These are phyloP conservation scores for Microcebus tavaratra DNA, from an alignment of 2,113 vertebrate species.

Conservation along the genomic window DNA sequence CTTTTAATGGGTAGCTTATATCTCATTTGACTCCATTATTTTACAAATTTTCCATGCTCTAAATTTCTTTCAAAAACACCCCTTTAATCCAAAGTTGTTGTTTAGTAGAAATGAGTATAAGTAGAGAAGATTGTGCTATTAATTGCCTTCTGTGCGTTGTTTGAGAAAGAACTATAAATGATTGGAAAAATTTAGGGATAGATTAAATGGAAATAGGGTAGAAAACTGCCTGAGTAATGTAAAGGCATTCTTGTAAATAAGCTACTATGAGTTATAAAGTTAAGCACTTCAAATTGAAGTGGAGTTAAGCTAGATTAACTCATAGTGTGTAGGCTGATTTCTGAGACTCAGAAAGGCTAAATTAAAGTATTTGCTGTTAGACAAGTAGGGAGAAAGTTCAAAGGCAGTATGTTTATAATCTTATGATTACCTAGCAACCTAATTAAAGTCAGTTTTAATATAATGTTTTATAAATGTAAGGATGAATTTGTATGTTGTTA, in stretches of 20 bases:
- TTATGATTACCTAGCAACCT: neutral
- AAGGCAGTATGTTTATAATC: neutral
- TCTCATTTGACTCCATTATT: neutral
- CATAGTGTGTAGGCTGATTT: neutral
- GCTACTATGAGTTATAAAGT: neutral
- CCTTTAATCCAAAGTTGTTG: neutral
- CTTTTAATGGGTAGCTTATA: neutral
- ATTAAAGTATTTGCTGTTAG: neutral
- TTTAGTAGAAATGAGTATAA: slow-evolving; percentile 13
- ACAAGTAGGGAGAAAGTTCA: neutral
- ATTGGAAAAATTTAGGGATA: neutral
- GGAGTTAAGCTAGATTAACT: neutral
- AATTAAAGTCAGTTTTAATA: slow-evolving; percentile 4
- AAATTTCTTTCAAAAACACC: slow-evolving; percentile 21
- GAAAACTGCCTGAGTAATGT: neutral
- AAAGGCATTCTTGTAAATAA: neutral
- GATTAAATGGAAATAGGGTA: neutral
- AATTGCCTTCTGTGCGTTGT: neutral
- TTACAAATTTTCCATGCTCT: neutral
- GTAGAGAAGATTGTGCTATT: neutral
- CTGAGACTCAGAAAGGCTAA: neutral
- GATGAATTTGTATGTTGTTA: neutral
- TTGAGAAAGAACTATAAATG: slow-evolving; percentile 30
- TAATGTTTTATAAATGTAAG: neutral
- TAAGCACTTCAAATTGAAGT: neutral